These are phyloP conservation scores for Conops quadrifasciatus DNA, from an alignment of 2,888 invertebrate species.

Conservation along the genomic window DNA sequence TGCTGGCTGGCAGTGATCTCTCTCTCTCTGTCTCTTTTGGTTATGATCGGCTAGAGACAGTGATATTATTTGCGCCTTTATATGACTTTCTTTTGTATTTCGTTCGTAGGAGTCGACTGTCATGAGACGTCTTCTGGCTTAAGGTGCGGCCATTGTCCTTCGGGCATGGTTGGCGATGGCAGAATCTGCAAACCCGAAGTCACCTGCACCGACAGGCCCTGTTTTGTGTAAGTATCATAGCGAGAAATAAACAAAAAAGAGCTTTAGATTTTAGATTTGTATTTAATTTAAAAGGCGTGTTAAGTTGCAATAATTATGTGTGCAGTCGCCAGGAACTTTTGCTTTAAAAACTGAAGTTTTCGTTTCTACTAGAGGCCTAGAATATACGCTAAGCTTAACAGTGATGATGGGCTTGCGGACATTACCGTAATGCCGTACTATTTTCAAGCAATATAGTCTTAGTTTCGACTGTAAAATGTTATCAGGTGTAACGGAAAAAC, in stretches of 20 bases:
- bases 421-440: too few relatives aligned
- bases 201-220: slow-evolving; percentile 75
- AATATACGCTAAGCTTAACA: too few relatives aligned
- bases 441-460: too few relatives aligned
- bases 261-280: slow-evolving; percentile 23
- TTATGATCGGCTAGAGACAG: too few relatives aligned
- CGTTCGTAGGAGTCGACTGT: slow-evolving; percentile 71
- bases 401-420: too few relatives aligned
- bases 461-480: too few relatives aligned
- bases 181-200: slow-evolving; percentile 73
- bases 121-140: slow-evolving; percentile 75
- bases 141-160: slow-evolving; percentile 79
- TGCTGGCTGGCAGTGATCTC: too few relatives aligned
- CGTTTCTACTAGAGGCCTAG: too few relatives aligned
- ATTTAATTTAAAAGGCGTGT: slow-evolving; percentile 27
- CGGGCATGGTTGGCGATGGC: slow-evolving; percentile 80
- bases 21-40: too few relatives aligned
- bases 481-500: too few relatives aligned
- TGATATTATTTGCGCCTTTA: slow-evolving; percentile 36
- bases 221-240: slow-evolving; percentile 68
- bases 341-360: too few relatives aligned
- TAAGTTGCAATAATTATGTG: slow-evolving; percentile 16
- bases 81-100: slow-evolving; percentile 39
- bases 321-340: background rate
- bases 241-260: background rate